Base-by-base conservation (phyloP, 2,113 vertebrate genomes). In the Paracanthobrama guichenoti region DNA sequence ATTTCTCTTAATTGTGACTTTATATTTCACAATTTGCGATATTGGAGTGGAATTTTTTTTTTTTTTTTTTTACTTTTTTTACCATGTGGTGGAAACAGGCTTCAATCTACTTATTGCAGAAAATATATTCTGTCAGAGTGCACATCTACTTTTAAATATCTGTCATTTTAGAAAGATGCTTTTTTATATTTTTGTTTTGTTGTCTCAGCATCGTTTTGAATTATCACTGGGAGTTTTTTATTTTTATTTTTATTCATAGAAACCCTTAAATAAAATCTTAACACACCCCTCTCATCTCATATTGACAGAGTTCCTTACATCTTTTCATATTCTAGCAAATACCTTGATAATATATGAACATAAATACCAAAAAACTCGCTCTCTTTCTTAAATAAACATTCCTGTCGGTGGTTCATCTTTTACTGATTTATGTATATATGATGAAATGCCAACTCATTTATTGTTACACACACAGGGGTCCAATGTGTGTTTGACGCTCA, bases 311-410 rank as follows among this genome's bases (percentile, higher is more conserved):
- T 72, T 84, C 84, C 67, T 55, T 50, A 60, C 44, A 87, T 86
- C 31, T 71, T 71, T 80, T 59, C 60, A 71, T 60, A 62, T 89
- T 84, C 81, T 50, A 77, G 42, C 75, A 57, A 83, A 86, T 62
- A 79, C 81, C 81, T 85, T 84, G 77, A 79, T 79, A 26, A 62
- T 62, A 44, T 18, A 62, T 66, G 73, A 85, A 83, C 39, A 79
- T 87, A 85, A 81, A 71, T 39, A 39, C 6, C 39, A 39, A 2
- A 39, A 39, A 39, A 1, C 35, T 6, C 20, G 12, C 71, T 73
- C 69, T 73, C 71, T 57, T 55, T 53, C 62, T 66, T 42, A 35
- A 24, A 31, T 46, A 79, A 59, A 62, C 53, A 74, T 5, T 35
- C 14, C 20, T 13, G 24, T n/a, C 6, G 22, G 39, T 1, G 18